Percentiles rank a stretch among this genome's conserved stretches.
phyloP scores from a whole-genome alignment of 2,113 vertebrate species.

The Gulo gulo region DNA sequence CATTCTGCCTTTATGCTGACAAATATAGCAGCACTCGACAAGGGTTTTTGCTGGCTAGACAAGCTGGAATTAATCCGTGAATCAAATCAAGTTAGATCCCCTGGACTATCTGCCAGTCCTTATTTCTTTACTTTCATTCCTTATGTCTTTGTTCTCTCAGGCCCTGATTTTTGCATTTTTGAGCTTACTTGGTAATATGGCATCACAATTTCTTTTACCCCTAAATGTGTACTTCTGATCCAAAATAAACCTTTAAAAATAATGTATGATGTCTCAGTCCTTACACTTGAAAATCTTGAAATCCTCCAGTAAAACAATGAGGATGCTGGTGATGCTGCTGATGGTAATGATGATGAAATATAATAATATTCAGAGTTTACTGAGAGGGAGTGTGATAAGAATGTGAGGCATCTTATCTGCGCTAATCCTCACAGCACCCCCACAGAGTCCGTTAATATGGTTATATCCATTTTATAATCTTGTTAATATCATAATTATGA shows the following conservation, averaged over 20 bases:
- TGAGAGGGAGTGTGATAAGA: neutral
- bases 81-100: neutral
- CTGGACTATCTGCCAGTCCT: neutral
- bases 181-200: neutral
- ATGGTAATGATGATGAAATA: neutral
- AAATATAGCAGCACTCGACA: neutral
- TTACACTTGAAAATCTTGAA: neutral
- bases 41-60: neutral
- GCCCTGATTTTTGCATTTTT: neutral
- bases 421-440: neutral
- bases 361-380: neutral
- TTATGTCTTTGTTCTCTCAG: neutral
- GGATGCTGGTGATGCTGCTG: neutral
- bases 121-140: neutral
- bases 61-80: neutral
- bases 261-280: neutral
- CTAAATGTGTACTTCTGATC: neutral
- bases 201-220: neutral
- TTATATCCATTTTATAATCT: neutral
- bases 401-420: neutral
- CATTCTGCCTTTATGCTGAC: neutral
- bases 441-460: neutral
- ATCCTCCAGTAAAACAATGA: neutral
- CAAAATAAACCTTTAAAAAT: neutral
- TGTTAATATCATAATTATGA: neutral